phyloP scores from a whole-genome alignment of 1,140 invertebrate genomes.

The Halyomorpha halys region DNA sequence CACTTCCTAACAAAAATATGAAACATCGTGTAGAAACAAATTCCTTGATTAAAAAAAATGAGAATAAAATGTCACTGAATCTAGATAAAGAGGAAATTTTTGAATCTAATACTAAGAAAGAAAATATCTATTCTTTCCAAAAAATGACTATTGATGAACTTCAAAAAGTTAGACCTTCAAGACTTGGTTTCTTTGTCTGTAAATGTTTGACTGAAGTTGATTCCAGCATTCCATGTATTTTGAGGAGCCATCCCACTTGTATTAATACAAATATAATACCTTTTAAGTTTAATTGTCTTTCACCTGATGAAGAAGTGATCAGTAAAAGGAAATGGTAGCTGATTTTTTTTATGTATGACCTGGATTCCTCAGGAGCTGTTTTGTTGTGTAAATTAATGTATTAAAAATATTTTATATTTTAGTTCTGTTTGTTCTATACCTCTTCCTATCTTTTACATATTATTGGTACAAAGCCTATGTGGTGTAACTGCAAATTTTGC shows the following conservation, averaged over 20 bases:
- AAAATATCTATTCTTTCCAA: constrained; percentile 3
- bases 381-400: no score
- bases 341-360: background rate
- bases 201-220: constrained; percentile 16
- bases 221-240: background rate
- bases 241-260: no score
- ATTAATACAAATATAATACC: background rate
- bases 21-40: no score
- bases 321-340: background rate
- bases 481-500: no score
- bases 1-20: background rate
- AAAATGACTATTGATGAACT: constrained; percentile 1
- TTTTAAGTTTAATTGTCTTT: constrained; percentile 18
- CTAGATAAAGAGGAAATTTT: background rate
- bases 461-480: no score
- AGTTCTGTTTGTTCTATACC: no score
- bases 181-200: constrained; percentile 20
- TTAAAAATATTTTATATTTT: no score
- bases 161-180: constrained; percentile 12
- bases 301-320: constrained; percentile 10
- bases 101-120: background rate
- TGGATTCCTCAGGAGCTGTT: no score
- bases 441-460: no score
- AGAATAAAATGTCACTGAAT: no score
- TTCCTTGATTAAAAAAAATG: no score